Conservation (phyloP, 2,113 vertebrate species). For the Stigmatopora argus region DNA sequence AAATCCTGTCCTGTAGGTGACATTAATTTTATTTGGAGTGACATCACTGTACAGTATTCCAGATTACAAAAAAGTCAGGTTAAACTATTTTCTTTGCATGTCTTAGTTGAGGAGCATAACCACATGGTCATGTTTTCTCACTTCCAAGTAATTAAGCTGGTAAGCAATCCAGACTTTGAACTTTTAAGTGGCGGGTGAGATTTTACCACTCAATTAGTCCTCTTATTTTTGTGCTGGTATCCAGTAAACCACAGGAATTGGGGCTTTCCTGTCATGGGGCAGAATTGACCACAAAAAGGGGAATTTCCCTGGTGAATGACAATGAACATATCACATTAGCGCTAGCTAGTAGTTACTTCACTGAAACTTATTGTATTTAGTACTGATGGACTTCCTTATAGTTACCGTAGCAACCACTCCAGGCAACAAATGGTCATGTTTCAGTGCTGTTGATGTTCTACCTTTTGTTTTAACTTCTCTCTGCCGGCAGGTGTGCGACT, state of each 20-base stretch:
- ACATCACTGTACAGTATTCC: too few relatives aligned
- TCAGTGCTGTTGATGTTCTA: not conserved
- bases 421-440: too few relatives aligned
- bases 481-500: conserved; percentile 86
- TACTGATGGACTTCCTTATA: conserved; percentile 14
- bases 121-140: not conserved
- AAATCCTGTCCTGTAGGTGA: too few relatives aligned
- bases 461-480: not conserved
- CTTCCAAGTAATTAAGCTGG: not conserved
- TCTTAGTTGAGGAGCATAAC: too few relatives aligned
- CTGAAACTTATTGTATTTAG: conserved; percentile 25
- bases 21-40: too few relatives aligned
- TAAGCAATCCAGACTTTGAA: not conserved
- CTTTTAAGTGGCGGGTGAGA: not conserved
- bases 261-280: conserved; percentile 20
- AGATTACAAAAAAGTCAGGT: too few relatives aligned
- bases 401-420: not conserved
- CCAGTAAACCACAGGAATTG: not conserved
- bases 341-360: conserved; percentile 34
- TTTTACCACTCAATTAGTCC: too few relatives aligned
- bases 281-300: conserved; percentile 20
- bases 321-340: conserved; percentile 41
- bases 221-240: not conserved
- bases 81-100: too few relatives aligned
- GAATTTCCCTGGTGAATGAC: conserved; percentile 41